These are phyloP conservation scores for Lycocerus yunnanus DNA, from an alignment of 2,888 invertebrate genomes.

Conservation along the genomic window DNA sequence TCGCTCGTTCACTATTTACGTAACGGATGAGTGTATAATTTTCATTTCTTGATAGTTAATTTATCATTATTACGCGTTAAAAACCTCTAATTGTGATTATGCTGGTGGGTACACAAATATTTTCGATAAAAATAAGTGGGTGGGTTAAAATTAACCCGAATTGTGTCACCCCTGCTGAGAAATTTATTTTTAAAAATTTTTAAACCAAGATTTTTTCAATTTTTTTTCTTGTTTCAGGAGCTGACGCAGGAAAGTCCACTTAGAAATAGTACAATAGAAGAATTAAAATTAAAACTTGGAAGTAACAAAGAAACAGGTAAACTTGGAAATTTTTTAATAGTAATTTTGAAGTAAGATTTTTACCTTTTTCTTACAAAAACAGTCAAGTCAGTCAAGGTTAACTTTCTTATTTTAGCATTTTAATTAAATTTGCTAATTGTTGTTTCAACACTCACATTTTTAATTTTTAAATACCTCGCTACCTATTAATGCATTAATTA, in stretches of 20 bases:
- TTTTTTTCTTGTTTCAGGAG: slow-evolving; percentile 45
- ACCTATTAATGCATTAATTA: neutral
- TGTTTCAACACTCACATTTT: neutral
- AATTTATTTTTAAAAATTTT: neutral
- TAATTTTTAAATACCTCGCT: neutral
- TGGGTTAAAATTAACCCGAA: neutral
- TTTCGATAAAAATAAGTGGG: neutral
- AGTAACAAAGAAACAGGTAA: slow-evolving; percentile 50
- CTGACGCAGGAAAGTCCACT: slow-evolving; percentile 50
- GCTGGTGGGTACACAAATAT: neutral
- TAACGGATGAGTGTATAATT: neutral
- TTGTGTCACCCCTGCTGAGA: neutral
- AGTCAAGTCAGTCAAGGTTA: neutral
- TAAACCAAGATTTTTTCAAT: neutral
- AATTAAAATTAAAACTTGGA: slow-evolving; percentile 51
- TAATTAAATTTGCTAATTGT: neutral
- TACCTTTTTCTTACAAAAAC: neutral
- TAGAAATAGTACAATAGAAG: slow-evolving; percentile 49
- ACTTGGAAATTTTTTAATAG: slow-evolving; percentile 17
- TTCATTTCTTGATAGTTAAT: neutral
- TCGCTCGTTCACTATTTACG: neutral
- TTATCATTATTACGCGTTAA: neutral
- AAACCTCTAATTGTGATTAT: neutral
- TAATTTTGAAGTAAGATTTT: neutral
- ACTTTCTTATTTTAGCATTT: neutral